Evolutionary conservation across 2,113 vertebrate species (phyloP), one percentile per base, ranked within the genome.

Genomic region (Chaetodon auriga): DNA sequence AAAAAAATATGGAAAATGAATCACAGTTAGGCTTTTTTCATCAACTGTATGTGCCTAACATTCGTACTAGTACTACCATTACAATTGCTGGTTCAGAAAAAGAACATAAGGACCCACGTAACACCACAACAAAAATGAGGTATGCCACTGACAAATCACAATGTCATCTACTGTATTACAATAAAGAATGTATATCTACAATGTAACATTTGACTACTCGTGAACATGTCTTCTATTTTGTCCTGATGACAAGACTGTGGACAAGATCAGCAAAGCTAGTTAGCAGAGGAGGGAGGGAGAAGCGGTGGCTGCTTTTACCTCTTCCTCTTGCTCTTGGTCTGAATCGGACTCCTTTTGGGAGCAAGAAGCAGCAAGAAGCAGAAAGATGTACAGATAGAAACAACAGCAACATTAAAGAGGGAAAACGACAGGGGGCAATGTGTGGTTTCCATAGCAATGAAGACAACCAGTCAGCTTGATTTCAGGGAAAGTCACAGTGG

Each of bases 281-380:
- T 83, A 75, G 76, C 76, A 69, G 48, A 83, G 63, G 49, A 36
- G 36, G 66, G 73, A 68, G 68, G 66, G 60, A 61, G 87, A 65
- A 86, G 84, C 84, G 77, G 71, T 82, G 82, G 86, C 83, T 93
- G 48, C 80, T 55, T 91, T 98, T 99, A 99, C 98, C 97, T 99
- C 97, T 92, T 98, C 97, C 79, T 99, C 97, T 93, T 95, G 96
- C 85, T 99, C 98, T 92, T 96, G 97, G 85, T 99, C 98, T 92
- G 98, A 99, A 92, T 99, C 98, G 73, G 97, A 99, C 73, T 99
- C 98, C 98, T 99, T 96, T 95, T 62, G 85, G 91, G 92, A 94
- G 95, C 95, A 95, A 97, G 93, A 95, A 92, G 95, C 92, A 94
- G 93, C 85, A 23, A 88, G 87, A 92, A 92, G 90, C 89, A 92